Base-by-base conservation (phyloP, 2,113 vertebrate genomes). In the Caloenas nicobarica region DNA sequence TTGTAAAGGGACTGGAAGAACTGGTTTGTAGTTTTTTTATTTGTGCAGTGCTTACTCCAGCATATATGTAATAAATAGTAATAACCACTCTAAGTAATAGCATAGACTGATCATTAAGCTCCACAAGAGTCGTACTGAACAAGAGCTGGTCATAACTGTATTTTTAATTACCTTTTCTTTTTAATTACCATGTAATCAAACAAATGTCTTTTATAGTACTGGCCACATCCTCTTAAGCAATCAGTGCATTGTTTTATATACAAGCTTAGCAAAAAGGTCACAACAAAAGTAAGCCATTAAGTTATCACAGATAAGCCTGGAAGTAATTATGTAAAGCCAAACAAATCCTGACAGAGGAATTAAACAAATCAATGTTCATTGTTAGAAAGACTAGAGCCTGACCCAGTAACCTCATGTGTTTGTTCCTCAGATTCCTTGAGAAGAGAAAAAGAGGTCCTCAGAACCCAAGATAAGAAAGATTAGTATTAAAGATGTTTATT, bases 331-430 rank as follows among this genome's bases (percentile, higher is more conserved):
- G 86, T 92, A 97, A 95, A 97, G 70, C 70, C 84, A 97, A 97
- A 97, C 96, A 97, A 96, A 95, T 81, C 95, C 65, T 96, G 96
- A 96, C 95, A 95, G 95, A 94, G 40, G 68, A 95, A 95, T 93
- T 96, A 97, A 97, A 97, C 95, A 97, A 97, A 97, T 91, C 94
- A 91, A 57, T 86, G 91, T 97, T 95, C 95, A 94, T 95, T 96
- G 94, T 94, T 96, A 89, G 90, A 87, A 95, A 92, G 77, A 96
- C 86, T 95, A 83, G 73, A 94, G 90, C 26, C 86, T 94, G 93
- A 96, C 96, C 95, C 62, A 81, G 33, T 95, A 96, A 97, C 93
- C 94, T 89, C 36, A 0, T 68, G 54, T 96, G 86, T 94, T 97
- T 96, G 91, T 91, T 96, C 80, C 91, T 84, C 81, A 85, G 93